A percentile compares a stretch with the other conserved stretches of the same genome.
Conservation (phyloP, 1,140 invertebrate species). For the Chironomus striatipennis region DNA sequence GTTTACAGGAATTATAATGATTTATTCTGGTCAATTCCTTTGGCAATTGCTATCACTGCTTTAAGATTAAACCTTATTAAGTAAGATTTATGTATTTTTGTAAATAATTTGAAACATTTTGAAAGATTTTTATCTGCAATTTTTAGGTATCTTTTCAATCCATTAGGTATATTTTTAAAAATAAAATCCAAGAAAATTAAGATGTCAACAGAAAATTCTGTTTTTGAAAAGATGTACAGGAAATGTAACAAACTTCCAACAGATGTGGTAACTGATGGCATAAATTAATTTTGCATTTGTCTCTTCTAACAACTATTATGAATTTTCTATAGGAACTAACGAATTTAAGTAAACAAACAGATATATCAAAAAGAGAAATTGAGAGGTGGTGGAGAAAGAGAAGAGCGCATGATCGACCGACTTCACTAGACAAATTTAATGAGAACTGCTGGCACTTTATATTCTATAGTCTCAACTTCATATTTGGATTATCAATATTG, state of each 20-base stretch:
- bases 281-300: not conserved
- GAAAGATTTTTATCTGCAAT: not conserved
- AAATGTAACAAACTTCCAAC: not conserved
- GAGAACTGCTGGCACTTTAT: constrained; percentile 84
- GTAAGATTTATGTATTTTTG: constrained; percentile 46
- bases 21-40: constrained; percentile 67
- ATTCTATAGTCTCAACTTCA: constrained; percentile 78
- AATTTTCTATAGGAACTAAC: constrained; percentile 53
- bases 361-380: constrained; percentile 76
- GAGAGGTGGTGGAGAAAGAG: constrained; percentile 83
- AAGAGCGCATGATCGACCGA: constrained; percentile 73
- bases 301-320: no score
- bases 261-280: not conserved
- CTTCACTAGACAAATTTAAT: constrained; percentile 81
- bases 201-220: not conserved
- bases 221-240: not conserved
- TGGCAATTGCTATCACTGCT: constrained; percentile 66
- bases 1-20: constrained; percentile 74
- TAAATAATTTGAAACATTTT: not conserved
- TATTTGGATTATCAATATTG: constrained; percentile 71
- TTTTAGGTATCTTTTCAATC: not conserved
- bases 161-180: not conserved
- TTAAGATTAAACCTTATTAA: constrained; percentile 70
- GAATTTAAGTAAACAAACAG: constrained; percentile 73
- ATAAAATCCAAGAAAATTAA: not conserved